Evolutionary conservation across 1,140 invertebrate species (phyloP).

Genomic region (Pseudoatta argentina): DNA sequence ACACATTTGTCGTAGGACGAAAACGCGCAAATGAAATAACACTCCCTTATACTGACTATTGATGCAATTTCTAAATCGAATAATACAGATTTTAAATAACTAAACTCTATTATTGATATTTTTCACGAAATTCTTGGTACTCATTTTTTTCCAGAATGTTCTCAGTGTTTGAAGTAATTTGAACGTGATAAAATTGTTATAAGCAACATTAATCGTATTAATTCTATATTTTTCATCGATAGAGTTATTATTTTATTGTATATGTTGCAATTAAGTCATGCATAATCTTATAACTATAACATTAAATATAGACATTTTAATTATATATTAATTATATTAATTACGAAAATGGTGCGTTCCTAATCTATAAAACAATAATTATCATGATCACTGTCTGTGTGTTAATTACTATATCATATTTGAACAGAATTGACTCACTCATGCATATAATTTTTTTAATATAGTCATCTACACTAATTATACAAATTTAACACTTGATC

Average conservation of each 20-base stretch:
- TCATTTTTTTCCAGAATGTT: background rate
- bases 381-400: no score
- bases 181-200: background rate
- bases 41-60: background rate
- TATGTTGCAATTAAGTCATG: background rate
- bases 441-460: no score
- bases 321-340: background rate
- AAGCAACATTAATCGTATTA: background rate
- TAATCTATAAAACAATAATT: no score
- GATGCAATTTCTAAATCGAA: background rate
- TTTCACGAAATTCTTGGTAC: background rate
- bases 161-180: background rate
- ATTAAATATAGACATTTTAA: background rate
- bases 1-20: no score
- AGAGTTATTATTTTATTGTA: background rate
- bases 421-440: no score
- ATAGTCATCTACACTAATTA: no score
- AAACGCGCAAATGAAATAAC: no score
- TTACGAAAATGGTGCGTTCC: background rate
- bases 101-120: background rate
- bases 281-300: background rate
- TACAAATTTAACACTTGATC: no score
- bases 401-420: no score
- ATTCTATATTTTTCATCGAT: background rate
- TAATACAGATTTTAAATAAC: background rate